phyloP scores from a whole-genome alignment of 2,797 vertebrate species.

The Esox lucius region DNA sequence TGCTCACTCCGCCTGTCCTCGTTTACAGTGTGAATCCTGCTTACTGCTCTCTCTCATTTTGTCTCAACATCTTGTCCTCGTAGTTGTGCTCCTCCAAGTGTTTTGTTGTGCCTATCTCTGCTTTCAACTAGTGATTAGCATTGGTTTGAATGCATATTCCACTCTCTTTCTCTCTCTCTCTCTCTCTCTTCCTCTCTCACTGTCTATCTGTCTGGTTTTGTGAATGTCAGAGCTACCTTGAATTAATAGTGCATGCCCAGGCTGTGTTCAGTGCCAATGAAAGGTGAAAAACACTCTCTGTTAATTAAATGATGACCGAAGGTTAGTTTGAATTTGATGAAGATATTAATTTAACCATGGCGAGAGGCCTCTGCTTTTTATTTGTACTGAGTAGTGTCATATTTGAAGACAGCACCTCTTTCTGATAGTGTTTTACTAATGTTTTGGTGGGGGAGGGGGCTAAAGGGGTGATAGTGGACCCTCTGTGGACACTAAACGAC shows the following conservation, averaged over 20 bases:
- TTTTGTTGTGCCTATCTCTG: not conserved
- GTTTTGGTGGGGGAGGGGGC: not conserved
- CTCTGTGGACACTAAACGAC: not conserved
- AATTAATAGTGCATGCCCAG: constrained; percentile 47
- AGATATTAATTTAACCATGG: constrained; percentile 64
- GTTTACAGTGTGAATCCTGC: not conserved
- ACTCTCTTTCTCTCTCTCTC: not conserved
- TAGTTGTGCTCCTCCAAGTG: not conserved
- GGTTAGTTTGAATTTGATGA: constrained; percentile 51
- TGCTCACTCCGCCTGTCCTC: constrained; percentile 36
- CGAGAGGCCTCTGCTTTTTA: constrained; percentile 39
- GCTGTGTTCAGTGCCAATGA: constrained; percentile 44
- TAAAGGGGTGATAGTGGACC: not conserved
- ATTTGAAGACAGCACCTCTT: not conserved
- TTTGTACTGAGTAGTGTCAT: not conserved
- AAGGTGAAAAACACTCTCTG: constrained; percentile 30
- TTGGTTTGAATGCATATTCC: not conserved
- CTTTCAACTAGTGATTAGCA: not conserved
- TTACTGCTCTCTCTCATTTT: constrained; percentile 20
- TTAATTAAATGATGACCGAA: constrained; percentile 50
- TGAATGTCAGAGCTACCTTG: constrained; percentile 59
- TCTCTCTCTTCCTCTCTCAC: not conserved
- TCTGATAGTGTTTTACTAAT: not conserved
- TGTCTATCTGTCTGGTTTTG: not conserved
- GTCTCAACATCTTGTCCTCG: not conserved